Percentiles rank a stretch among this genome's conserved stretches.
phyloP scores from a whole-genome alignment of 2,888 invertebrate species.

The Agriotes lineatus region DNA sequence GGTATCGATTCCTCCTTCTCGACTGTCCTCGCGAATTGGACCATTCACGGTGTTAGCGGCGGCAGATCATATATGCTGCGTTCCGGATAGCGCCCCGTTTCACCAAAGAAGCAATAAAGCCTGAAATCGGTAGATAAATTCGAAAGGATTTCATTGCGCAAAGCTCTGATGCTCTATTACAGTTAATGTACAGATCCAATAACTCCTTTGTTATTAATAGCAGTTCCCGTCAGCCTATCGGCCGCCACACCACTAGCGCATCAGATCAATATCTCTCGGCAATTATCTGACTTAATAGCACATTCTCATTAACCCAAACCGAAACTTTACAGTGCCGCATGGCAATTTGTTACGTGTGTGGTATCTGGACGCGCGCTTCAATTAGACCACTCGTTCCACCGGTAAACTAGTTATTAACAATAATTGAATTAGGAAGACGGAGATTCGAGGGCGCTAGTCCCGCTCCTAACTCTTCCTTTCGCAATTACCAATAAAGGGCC shows the following conservation, averaged over 20 bases:
- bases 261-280: conserved; percentile 62
- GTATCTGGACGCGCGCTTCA: conserved; percentile 44
- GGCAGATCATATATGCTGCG: conserved; percentile 46
- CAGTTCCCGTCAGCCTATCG: conserved; percentile 61
- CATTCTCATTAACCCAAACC: conserved; percentile 61
- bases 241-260: conserved; percentile 59
- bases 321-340: conserved; percentile 51
- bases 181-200: conserved; percentile 63
- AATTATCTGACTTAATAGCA: conserved; percentile 62
- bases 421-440: conserved; percentile 54
- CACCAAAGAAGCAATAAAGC: conserved; percentile 61
- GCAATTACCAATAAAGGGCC: conserved; percentile 59
- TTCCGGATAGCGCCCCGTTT: conserved; percentile 48
- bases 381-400: conserved; percentile 47
- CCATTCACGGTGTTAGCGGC: conserved; percentile 48
- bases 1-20: conserved; percentile 49
- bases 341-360: conserved; percentile 40
- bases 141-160: conserved; percentile 62
- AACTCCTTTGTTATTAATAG: conserved; percentile 64
- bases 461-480: conserved; percentile 57
- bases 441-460: conserved; percentile 45
- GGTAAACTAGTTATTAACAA: conserved; percentile 58
- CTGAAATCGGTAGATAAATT: conserved; percentile 64
- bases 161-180: conserved; percentile 62
- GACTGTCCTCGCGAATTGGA: conserved; percentile 49